Evolutionary conservation across 2,888 invertebrate species (phyloP).

Genomic region (Cancer borealis): DNA sequence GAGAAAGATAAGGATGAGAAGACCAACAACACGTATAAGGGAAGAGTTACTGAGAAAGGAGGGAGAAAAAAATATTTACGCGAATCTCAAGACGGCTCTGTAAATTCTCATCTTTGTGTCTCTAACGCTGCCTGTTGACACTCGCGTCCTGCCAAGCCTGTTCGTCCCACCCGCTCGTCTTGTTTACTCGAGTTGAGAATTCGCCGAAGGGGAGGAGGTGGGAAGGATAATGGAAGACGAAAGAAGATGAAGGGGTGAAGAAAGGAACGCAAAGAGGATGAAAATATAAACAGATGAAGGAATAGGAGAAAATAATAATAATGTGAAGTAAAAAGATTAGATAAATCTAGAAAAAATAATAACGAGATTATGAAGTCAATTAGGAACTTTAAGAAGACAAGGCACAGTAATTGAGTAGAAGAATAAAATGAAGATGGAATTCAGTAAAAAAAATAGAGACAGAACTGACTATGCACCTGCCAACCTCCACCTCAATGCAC

Average conservation of each 20-base stretch:
- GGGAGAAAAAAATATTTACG: neutral
- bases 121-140: neutral
- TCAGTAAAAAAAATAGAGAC: neutral
- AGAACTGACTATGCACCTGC: neutral
- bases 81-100: neutral
- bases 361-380: neutral
- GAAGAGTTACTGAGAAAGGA: neutral
- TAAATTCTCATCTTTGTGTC: constrained; percentile 6
- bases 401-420: neutral
- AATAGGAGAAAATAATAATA: neutral
- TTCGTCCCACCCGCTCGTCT: neutral
- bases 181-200: constrained; percentile 6
- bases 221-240: neutral
- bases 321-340: neutral
- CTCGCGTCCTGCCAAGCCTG: constrained; percentile 27
- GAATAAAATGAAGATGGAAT: neutral
- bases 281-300: neutral
- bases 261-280: neutral
- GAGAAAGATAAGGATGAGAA: constrained; percentile 26
- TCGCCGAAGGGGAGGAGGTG: constrained; percentile 47
- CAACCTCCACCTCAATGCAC: neutral
- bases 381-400: neutral
- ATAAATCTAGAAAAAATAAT: neutral
- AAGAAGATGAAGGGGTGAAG: neutral
- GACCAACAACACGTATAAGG: neutral